These are phyloP conservation scores for Hydrolagus affinis DNA, from an alignment of 2,113 vertebrate species.

Conservation along the genomic window DNA sequence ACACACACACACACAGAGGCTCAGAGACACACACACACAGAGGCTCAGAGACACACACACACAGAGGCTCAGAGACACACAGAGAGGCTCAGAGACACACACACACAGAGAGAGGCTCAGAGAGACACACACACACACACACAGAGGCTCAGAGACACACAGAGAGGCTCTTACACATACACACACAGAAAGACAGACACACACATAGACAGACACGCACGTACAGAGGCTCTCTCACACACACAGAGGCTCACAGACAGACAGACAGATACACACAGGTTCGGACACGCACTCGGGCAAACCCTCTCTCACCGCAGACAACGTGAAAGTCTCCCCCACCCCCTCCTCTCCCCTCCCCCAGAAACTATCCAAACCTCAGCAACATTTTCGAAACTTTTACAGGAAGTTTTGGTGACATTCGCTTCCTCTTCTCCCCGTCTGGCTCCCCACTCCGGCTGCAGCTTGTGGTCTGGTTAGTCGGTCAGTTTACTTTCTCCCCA, in stretches of 20 bases:
- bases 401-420: not conserved
- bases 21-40: no score
- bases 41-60: no score
- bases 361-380: slow-evolving; percentile 16
- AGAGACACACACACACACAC: not conserved
- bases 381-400: not conserved
- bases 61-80: not conserved
- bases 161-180: not conserved
- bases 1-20: not conserved
- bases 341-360: not conserved
- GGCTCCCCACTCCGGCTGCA: not conserved
- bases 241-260: not conserved
- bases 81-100: not conserved
- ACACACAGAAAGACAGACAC: not conserved
- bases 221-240: not conserved
- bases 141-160: not conserved
- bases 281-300: not conserved
- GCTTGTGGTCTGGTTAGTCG: not conserved
- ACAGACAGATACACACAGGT: not conserved
- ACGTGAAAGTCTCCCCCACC: no score
- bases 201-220: not conserved
- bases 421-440: not conserved
- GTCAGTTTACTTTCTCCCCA: not conserved
- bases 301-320: not conserved
- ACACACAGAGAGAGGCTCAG: not conserved